Evolutionary conservation across 2,113 vertebrate genomes (phyloP).

Genomic region (Thermophis baileyi): DNA sequence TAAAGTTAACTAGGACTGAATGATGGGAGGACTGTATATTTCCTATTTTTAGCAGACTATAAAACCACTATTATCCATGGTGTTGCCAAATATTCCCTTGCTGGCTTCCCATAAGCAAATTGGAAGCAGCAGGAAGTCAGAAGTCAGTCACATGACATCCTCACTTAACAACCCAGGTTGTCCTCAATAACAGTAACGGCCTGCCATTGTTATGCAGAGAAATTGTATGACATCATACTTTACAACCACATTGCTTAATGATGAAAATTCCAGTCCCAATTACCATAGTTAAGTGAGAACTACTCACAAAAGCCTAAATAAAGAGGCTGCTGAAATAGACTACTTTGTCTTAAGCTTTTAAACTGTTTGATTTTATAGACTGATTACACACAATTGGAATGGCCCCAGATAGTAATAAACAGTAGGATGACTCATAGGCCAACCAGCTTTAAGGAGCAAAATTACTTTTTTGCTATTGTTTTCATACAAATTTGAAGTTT

Average conservation of each 20-base stretch:
- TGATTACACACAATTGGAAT: rapidly evolving
- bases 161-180: not conserved
- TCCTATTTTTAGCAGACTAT: not conserved
- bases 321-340: not conserved
- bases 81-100: not conserved
- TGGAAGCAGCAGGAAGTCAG: not conserved
- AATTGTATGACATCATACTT: not conserved
- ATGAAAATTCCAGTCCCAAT: not conserved
- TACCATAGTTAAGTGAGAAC: not conserved
- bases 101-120: not conserved
- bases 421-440: not conserved
- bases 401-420: not conserved
- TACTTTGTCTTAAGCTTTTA: rapidly evolving
- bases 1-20: not conserved
- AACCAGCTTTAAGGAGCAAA: rapidly evolving
- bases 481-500: not conserved
- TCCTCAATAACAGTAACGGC: not conserved
- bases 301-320: not conserved
- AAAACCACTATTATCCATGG: not conserved
- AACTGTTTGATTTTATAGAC: not conserved
- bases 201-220: not conserved
- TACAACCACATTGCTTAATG: not conserved
- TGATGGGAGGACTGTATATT: not conserved
- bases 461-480: not conserved
- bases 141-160: not conserved